phyloP scores from a whole-genome alignment of 2,113 vertebrate species.

The Fregetta grallaria region DNA sequence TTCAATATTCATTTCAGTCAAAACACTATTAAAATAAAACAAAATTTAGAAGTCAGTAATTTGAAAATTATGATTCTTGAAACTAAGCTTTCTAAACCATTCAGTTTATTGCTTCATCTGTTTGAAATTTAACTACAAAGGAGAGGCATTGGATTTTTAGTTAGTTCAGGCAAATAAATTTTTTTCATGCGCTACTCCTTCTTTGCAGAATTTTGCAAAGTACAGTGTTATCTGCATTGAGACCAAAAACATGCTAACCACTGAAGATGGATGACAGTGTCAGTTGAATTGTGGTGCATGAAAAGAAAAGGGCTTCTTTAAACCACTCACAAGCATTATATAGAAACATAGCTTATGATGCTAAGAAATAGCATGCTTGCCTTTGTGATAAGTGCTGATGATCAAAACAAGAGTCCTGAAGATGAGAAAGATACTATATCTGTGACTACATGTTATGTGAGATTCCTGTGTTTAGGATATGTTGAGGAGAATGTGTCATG shows the following conservation, averaged over 20 bases:
- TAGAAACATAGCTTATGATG: neutral
- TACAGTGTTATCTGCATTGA: neutral
- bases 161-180: neutral
- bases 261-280: neutral
- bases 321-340: neutral
- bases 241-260: neutral
- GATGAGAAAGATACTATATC: neutral
- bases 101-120: neutral
- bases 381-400: neutral
- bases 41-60: neutral
- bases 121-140: neutral
- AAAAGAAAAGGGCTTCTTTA: constrained; percentile 23
- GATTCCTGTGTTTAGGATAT: neutral
- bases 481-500: neutral
- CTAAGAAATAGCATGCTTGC: neutral
- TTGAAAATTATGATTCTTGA: neutral
- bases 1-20: neutral
- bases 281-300: neutral
- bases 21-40: neutral
- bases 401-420: neutral
- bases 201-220: neutral
- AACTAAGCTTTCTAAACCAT: neutral
- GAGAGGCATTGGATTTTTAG: neutral
- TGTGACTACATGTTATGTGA: neutral
- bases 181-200: neutral